These are phyloP conservation scores for Synanceia verrucosa DNA, from an alignment of 2,797 vertebrate species.

Conservation along the genomic window DNA sequence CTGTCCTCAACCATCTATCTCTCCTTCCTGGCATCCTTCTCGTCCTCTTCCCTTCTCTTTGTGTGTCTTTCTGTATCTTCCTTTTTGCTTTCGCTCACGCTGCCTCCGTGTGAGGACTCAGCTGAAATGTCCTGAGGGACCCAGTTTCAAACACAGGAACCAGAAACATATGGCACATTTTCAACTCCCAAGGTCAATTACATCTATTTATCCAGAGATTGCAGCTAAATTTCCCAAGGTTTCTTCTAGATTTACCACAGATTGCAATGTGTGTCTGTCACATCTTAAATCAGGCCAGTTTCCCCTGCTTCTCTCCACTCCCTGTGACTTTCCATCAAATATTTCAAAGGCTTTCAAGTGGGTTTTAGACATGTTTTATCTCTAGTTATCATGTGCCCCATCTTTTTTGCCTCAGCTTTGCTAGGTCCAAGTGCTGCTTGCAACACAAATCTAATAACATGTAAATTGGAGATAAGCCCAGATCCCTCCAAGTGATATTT, in stretches of 20 bases:
- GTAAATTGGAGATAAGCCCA: constrained; percentile 94
- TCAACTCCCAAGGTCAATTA: constrained; percentile 90
- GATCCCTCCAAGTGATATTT: constrained; percentile 89
- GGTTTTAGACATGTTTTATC: constrained; percentile 82
- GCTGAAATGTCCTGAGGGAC: constrained; percentile 85
- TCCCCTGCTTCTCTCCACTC: constrained; percentile 65
- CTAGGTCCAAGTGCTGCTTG: constrained; percentile 73
- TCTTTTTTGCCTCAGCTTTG: constrained; percentile 67
- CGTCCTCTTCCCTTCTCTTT: constrained; percentile 36
- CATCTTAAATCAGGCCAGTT: constrained; percentile 82
- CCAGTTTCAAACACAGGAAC: constrained; percentile 86
- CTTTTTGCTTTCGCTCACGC: constrained; percentile 62
- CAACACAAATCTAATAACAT: constrained; percentile 87
- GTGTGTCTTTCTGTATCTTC: constrained; percentile 58
- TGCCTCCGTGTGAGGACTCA: constrained; percentile 77
- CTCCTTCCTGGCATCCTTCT: constrained; percentile 55
- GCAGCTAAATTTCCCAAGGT: constrained; percentile 87
- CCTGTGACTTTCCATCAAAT: constrained; percentile 78
- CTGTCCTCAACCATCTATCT: constrained; percentile 70
- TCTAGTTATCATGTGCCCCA: constrained; percentile 78
- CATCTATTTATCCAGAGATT: constrained; percentile 87
- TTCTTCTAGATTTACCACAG: constrained; percentile 82
- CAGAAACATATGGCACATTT: constrained; percentile 89
- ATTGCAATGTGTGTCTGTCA: constrained; percentile 83
- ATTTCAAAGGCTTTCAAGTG: constrained; percentile 82